phyloP scores from a whole-genome alignment of 1,140 invertebrate genomes.

The Ooceraea biroi region DNA sequence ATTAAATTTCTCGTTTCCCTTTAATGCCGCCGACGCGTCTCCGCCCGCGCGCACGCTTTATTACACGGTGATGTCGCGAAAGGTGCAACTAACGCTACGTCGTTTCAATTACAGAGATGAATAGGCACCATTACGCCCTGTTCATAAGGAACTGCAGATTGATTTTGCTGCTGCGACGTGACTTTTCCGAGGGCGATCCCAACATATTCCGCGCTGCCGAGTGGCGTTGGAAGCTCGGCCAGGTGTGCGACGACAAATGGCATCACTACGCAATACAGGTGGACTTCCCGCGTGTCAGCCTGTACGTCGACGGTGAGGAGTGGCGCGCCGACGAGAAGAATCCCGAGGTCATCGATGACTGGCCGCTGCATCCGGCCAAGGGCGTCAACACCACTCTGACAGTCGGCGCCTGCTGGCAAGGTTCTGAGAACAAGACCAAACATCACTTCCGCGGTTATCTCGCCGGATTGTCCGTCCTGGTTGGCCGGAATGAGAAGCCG shows the following conservation, averaged over 20 bases:
- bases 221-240: constrained; percentile 97
- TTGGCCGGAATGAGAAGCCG: constrained; percentile 92
- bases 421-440: constrained; percentile 95
- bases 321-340: constrained; percentile 93
- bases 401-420: constrained; percentile 99
- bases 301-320: constrained; percentile 96
- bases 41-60: not conserved
- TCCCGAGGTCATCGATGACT: constrained; percentile 99
- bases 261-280: constrained; percentile 99
- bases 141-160: constrained; percentile 98
- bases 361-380: constrained; percentile 98
- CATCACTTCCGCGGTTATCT: constrained; percentile 95
- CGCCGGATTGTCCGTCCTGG: constrained; percentile 94
- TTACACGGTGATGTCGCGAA: constrained; percentile 24
- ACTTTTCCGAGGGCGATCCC: constrained; percentile 96
- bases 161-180: constrained; percentile 96
- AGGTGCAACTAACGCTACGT: constrained; percentile 29
- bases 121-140: constrained; percentile 98
- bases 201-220: constrained; percentile 99
- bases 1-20: constrained; percentile 5
- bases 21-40: constrained; percentile 40
- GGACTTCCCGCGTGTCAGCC: constrained; percentile 94
- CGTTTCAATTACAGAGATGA: constrained; percentile 93
- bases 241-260: constrained; percentile 99
- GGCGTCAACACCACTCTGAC: constrained; percentile 97